Conservation (phyloP, 2,113 vertebrate species). For the Camelus bactrianus region DNA sequence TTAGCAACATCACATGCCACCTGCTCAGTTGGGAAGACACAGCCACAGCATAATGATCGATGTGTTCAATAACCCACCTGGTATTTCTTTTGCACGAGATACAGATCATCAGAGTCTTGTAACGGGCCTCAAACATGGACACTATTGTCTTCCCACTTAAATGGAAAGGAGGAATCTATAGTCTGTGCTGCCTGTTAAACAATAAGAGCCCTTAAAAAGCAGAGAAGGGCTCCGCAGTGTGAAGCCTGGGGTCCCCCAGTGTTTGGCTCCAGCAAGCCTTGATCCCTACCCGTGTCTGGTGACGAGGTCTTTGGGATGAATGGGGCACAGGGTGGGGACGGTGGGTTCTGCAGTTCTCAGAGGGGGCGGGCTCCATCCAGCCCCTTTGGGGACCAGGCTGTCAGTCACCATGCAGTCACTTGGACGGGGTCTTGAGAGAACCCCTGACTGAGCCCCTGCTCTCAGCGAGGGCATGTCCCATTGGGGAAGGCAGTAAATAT, state of each 20-base stretch:
- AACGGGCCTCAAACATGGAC: background rate
- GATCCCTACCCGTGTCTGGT: background rate
- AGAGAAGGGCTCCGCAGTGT: background rate
- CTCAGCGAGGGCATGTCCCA: background rate
- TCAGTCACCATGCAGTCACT: background rate
- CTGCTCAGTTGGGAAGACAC: background rate
- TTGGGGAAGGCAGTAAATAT: background rate
- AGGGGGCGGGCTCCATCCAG: background rate
- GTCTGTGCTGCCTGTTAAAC: background rate
- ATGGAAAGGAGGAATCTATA: background rate
- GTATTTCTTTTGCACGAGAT: background rate
- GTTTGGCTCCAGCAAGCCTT: background rate
- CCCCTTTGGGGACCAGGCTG: background rate
- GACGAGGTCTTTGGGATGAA: background rate
- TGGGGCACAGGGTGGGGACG: background rate
- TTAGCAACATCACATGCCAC: background rate
- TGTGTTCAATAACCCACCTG: background rate
- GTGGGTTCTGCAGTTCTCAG: background rate
- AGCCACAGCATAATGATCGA: background rate
- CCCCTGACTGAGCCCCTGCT: background rate
- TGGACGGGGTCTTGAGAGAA: background rate
- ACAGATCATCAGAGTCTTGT: constrained; percentile 25
- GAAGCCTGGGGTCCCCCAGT: background rate
- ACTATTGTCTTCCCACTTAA: constrained; percentile 1
- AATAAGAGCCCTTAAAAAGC: background rate